Base-by-base conservation (phyloP, 2,113 vertebrate genomes). In the Heteronetta atricapilla region DNA sequence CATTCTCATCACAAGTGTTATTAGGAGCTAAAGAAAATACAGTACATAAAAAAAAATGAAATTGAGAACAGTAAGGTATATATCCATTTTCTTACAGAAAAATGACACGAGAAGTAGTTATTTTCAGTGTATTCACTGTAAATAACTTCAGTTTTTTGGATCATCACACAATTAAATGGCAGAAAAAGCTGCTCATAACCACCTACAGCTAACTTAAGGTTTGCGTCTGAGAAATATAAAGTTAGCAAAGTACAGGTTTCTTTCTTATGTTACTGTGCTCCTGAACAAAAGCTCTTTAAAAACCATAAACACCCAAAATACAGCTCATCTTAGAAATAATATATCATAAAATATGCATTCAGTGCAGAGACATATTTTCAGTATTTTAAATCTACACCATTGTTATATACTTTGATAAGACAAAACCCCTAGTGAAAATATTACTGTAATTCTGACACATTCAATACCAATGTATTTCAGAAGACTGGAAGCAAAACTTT, bases 1-100 rank as follows among this genome's bases (percentile, higher is more conserved):
- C 96, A 86, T 98, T 99, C 97, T 99, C 99, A 64, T 99, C 99
- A 95, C 99, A 99, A 11, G 99, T 99, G 96, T 99, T 99, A 97
- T 99, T 99, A 90, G 99, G 99, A 69, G 99, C 99, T 99, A 97
- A 44, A 81, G 90, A 93, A 93, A 94, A 96, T 31, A 90, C 28
- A 94, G 68, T 48, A 94, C 38, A 95, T 53, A 79, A 94, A 95
- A 75, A 73, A 58, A 55, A 95, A 66, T 73, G 40, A n/a, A 82
- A 66, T 22, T 82, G 36, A 82, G 75, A 86, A 59, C 21, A 85
- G 50, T 52, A 88, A 59, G 88, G 68, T 46, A 80, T 8, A 72
- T 16, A 89, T 20, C 8, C 4, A 52, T 84, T 83, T 95, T 86
- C 70, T 58, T 84, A 73, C 40, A 87, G n/a, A 86, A 64, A 88